These are phyloP conservation scores for Chionodraco myersi DNA, from an alignment of 2,113 vertebrate genomes.

Conservation along the genomic window DNA sequence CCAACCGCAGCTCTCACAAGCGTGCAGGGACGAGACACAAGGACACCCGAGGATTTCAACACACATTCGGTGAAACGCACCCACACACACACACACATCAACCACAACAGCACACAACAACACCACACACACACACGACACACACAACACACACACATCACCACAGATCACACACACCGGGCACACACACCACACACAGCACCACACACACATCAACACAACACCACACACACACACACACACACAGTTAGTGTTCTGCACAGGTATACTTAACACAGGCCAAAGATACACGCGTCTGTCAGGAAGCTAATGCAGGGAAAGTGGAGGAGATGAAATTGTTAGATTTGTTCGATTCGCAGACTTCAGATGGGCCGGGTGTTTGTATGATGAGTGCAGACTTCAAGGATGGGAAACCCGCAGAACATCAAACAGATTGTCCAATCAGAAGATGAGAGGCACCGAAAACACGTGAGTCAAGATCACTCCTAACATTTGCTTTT, in stretches of 20 bases:
- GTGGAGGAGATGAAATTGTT: neutral
- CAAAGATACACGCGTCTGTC: no score
- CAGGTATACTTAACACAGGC: neutral
- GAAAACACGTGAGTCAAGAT: conserved; percentile 6
- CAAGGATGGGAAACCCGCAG: conserved; percentile 11
- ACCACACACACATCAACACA: no score
- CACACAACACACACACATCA: no score
- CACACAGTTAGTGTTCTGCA: neutral
- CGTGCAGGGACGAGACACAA: conserved; percentile 28
- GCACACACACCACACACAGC: neutral
- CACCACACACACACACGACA: no score
- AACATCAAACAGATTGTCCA: conserved; percentile 32
- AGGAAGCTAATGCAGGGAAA: neutral
- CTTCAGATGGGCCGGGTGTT: conserved; percentile 17
- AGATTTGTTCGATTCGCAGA: neutral
- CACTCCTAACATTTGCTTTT: conserved; percentile 6
- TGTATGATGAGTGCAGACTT: conserved; percentile 34
- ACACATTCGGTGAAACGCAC: neutral
- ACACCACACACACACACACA: neutral
- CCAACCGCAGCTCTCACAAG: neutral
- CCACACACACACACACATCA: neutral
- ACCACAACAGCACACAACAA: no score
- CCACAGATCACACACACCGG: no score
- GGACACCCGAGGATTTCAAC: conserved; percentile 6
- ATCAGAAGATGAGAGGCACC: conserved; percentile 17